Base-by-base conservation (phyloP, 1,140 invertebrate species). In the Diorhabda carinulata region DNA sequence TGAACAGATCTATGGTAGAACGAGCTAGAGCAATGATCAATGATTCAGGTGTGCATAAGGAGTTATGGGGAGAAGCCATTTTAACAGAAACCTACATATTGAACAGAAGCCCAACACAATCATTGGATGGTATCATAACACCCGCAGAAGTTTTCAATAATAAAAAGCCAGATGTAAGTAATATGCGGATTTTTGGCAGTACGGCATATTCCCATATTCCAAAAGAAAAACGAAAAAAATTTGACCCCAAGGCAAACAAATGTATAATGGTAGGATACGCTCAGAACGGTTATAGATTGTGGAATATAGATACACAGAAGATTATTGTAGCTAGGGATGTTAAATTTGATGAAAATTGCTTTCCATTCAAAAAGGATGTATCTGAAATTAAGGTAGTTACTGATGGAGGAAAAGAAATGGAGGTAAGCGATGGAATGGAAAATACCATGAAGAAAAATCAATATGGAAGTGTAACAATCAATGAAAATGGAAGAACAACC, bases 1-100 rank as follows among this genome's bases (percentile, higher is more conserved):
- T 83, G 73, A 82, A 82, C 68, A 71, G 78, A 60, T 82, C 81
- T 10, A 73, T 85, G 45, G 80, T 77, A 6, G 80, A 83, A 73
- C 82, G 78, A 67, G 78, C 79, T 62, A 73, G 80, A 61, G 60
- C 78, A 42, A 79, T 83, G 68, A 56, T 74, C 74, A 69, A 47
- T 8, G 77, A 76, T 40, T 62, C 63, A 44, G 56, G 64, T 56
- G 45, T 67, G 41, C 10, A 56, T 41, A 71, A 75, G 57, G 69
- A 61, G 41, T 73, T 72, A 66, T 78, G 76, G 72, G 72, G 57
- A 72, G n/a, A 70, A 72, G 41, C 78, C 5, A 64, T 78, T 9
- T 25, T 43, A 43, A 62, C 64, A 41, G 47, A 44, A 10, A 56
- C 62, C 5, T 69, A 69, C 25, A 25, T 25, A 25, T 25, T 25